phyloP scores from a whole-genome alignment of 2,888 invertebrate genomes.

The Leptinotarsa haldemani region DNA sequence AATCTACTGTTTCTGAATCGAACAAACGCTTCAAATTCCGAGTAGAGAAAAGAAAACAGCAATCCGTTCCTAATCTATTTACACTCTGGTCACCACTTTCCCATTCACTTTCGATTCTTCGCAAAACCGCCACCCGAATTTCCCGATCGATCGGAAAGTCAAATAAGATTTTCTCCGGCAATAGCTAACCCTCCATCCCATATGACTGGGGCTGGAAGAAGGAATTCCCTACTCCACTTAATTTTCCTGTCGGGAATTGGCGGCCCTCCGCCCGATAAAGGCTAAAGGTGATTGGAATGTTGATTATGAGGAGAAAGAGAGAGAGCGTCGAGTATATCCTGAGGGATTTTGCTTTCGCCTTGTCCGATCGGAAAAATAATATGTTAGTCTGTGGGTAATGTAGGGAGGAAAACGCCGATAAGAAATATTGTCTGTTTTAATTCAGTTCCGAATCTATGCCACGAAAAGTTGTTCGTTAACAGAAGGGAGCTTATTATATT shows the following conservation, averaged over 20 bases:
- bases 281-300: constrained; percentile 66
- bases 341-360: constrained; percentile 28
- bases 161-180: constrained; percentile 60
- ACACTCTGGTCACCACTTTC: neutral
- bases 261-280: constrained; percentile 62
- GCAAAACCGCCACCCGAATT: constrained; percentile 50
- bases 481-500: no score
- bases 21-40: neutral
- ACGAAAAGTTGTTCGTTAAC: no score
- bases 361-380: constrained; percentile 29
- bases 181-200: constrained; percentile 50
- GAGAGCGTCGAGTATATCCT: constrained; percentile 49
- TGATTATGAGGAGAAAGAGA: constrained; percentile 62
- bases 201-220: constrained; percentile 55
- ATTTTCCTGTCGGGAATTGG: constrained; percentile 65
- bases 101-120: neutral
- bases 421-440: neutral
- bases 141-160: constrained; percentile 59
- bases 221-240: constrained; percentile 64
- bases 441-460: no score
- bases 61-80: neutral
- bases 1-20: neutral
- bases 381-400: constrained; percentile 8
- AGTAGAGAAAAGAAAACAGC: neutral
- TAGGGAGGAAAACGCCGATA: neutral